phyloP scores from a whole-genome alignment of 1,140 invertebrate genomes.

The Cydia amplana region DNA sequence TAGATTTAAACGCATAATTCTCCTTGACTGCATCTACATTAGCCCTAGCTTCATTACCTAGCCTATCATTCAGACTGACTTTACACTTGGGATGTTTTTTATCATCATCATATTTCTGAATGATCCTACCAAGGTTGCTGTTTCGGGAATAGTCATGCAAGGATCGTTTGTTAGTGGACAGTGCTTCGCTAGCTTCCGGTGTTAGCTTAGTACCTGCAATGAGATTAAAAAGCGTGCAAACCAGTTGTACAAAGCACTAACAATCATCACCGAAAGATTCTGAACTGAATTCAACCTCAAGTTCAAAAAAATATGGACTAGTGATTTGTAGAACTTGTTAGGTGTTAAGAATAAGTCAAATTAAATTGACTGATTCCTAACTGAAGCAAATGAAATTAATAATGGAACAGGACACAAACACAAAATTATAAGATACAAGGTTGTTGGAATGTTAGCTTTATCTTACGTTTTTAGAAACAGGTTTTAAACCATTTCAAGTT shows the following conservation, averaged over 20 bases:
- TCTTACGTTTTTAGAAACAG: no score
- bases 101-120: conserved; percentile 51
- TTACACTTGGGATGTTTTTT: conserved; percentile 62
- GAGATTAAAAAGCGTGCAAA: conserved; percentile 33
- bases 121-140: conserved; percentile 52
- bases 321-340: conserved; percentile 2
- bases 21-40: conserved; percentile 37
- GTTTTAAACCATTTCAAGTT: no score
- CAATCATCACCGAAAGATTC: neutral
- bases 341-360: neutral
- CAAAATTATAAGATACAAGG: no score
- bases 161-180: conserved; percentile 54
- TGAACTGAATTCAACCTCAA: neutral
- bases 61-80: conserved; percentile 49
- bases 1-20: conserved; percentile 31
- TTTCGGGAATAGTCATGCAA: conserved; percentile 58
- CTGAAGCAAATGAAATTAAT: neutral
- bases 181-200: conserved; percentile 48
- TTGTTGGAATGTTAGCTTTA: no score
- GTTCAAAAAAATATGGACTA: neutral
- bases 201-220: conserved; percentile 42
- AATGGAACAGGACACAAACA: neutral
- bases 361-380: neutral
- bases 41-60: conserved; percentile 38
- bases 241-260: neutral